These are phyloP conservation scores for Marcusenius ussheri DNA, from an alignment of 2,113 vertebrate species.

Conservation along the genomic window DNA sequence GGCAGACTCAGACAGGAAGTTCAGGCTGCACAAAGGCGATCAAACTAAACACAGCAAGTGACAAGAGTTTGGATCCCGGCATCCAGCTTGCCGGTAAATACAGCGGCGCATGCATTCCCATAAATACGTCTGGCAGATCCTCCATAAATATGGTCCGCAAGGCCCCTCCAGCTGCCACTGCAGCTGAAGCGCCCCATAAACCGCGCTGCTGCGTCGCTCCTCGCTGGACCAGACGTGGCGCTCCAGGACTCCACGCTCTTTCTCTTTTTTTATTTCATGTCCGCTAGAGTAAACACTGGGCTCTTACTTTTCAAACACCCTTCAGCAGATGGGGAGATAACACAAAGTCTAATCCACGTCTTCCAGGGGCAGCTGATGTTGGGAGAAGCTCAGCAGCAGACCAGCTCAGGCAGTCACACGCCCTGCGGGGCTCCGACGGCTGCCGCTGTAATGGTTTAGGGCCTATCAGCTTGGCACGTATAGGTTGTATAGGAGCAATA, in stretches of 20 bases:
- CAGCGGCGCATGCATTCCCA: slow-evolving; percentile 5
- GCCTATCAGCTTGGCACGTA: neutral
- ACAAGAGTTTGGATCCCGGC: neutral
- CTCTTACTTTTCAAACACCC: slow-evolving; percentile 24
- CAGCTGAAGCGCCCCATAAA: slow-evolving; percentile 10
- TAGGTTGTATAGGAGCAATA: neutral
- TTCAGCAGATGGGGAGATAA: slow-evolving; percentile 25
- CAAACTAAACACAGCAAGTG: slow-evolving; percentile 9
- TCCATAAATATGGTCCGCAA: neutral
- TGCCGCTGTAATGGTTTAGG: neutral
- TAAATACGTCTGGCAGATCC: slow-evolving; percentile 12
- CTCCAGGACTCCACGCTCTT: neutral
- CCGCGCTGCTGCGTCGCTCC: neutral
- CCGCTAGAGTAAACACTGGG: slow-evolving; percentile 18
- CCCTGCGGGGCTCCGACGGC: neutral
- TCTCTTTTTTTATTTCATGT: slow-evolving; percentile 24
- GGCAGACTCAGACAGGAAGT: neutral
- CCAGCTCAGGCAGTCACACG: neutral
- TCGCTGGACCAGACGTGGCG: slow-evolving; percentile 3
- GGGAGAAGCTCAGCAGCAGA: neutral
- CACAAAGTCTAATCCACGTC: slow-evolving; percentile 9
- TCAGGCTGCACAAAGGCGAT: neutral
- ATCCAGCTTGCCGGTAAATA: slow-evolving; percentile 12
- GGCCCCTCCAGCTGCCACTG: neutral
- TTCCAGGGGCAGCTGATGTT: neutral